phyloP scores from a whole-genome alignment of 2,113 vertebrate genomes.

The Barnardius zonarius region DNA sequence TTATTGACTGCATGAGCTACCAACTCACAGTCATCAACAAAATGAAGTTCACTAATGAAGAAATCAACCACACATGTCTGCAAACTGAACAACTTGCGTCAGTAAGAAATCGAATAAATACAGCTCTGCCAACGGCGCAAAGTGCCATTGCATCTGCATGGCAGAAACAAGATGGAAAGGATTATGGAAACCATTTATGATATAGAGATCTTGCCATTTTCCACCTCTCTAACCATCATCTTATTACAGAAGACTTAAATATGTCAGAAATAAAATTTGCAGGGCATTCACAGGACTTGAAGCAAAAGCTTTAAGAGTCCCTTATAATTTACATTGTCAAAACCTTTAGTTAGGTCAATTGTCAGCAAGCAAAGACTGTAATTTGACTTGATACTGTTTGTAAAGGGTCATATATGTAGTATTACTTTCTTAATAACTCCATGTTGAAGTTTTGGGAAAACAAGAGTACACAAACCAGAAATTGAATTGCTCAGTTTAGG shows the following conservation, averaged over 20 bases:
- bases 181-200: not conserved
- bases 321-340: not conserved
- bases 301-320: not conserved
- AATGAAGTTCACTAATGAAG: conserved; percentile 44
- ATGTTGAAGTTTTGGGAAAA: not conserved
- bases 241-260: not conserved
- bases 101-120: conserved; percentile 13
- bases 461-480: not conserved
- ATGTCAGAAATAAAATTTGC: not conserved
- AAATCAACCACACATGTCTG: conserved; percentile 34
- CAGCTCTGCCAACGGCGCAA: not conserved
- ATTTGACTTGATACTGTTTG: not conserved
- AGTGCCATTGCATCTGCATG: not conserved
- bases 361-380: not conserved
- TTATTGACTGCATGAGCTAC: conserved; percentile 38
- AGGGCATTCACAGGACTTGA: not conserved
- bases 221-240: not conserved
- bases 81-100: not conserved
- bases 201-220: not conserved
- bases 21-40: conserved; percentile 42
- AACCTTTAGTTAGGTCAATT: not conserved
- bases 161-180: not conserved
- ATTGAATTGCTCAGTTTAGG: not conserved
- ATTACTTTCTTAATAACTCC: not conserved
- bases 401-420: not conserved